Percentiles rank a stretch among this genome's conserved stretches.
These are phyloP conservation scores for Heliconius cydno DNA, from an alignment of 2,888 invertebrate genomes.

Conservation along the genomic window DNA sequence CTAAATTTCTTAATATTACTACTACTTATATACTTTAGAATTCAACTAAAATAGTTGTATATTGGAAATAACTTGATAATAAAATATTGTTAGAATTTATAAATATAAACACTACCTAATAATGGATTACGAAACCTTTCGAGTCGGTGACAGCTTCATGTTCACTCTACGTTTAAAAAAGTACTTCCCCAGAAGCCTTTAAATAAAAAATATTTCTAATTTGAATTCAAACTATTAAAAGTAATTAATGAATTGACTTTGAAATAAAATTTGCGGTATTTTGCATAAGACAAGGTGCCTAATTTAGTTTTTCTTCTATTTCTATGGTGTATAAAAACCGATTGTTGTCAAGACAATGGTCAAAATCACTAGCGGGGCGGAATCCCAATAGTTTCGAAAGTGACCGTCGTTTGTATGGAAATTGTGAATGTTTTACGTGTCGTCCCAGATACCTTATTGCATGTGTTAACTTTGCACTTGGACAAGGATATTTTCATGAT, in stretches of 20 bases:
- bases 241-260: background rate
- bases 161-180: no score
- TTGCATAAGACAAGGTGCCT: conserved; percentile 55
- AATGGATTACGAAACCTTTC: no score
- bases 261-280: background rate
- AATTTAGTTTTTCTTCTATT: conserved; percentile 27
- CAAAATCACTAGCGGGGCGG: conserved; percentile 62
- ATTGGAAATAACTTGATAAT: no score
- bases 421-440: conserved; percentile 68
- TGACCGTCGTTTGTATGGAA: conserved; percentile 78
- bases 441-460: conserved; percentile 71
- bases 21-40: no score
- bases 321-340: conserved; percentile 36
- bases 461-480: conserved; percentile 62
- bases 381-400: conserved; percentile 79
- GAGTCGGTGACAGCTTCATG: no score
- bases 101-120: no score
- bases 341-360: conserved; percentile 65
- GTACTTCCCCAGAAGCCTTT: no score
- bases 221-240: background rate
- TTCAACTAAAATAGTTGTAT: no score
- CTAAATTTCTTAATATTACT: background rate
- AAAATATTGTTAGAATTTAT: no score
- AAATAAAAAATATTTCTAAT: background rate
- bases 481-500: conserved; percentile 39